Evolutionary conservation across 2,797 vertebrate genomes (phyloP).

Genomic region (Neomorphus geoffroyi): DNA sequence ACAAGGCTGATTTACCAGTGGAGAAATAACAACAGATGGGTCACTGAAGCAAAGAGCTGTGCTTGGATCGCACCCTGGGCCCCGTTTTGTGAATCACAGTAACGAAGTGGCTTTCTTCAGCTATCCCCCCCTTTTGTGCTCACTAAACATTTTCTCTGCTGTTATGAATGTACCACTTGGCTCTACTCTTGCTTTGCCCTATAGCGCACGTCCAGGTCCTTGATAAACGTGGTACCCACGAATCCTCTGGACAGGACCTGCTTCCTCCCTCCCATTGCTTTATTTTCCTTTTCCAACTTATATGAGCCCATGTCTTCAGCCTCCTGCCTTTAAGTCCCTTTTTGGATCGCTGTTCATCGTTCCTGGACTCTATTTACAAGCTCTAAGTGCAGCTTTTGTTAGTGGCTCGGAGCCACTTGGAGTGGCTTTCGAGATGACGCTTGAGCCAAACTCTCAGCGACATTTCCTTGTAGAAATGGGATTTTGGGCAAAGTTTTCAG

Average conservation of each 20-base stretch:
- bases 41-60: background rate
- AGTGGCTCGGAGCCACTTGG: background rate
- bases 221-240: fast-evolving
- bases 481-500: background rate
- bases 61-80: background rate
- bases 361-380: background rate
- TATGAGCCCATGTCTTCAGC: fast-evolving
- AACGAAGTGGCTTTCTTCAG: fast-evolving
- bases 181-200: fast-evolving
- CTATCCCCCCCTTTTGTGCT: background rate
- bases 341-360: background rate
- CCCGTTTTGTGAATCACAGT: fast-evolving
- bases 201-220: fast-evolving
- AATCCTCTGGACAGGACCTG: background rate
- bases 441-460: background rate
- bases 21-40: background rate
- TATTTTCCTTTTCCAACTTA: background rate
- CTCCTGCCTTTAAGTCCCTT: background rate
- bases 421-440: background rate
- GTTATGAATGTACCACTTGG: background rate
- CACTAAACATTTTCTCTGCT: background rate
- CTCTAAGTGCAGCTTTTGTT: background rate
- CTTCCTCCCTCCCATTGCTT: fast-evolving
- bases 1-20: fast-evolving
- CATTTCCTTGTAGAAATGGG: background rate